Percentiles rank a stretch among this genome's conserved stretches.
Conservation (phyloP, 2,113 vertebrate species). For the Aptenodytes forsteri region DNA sequence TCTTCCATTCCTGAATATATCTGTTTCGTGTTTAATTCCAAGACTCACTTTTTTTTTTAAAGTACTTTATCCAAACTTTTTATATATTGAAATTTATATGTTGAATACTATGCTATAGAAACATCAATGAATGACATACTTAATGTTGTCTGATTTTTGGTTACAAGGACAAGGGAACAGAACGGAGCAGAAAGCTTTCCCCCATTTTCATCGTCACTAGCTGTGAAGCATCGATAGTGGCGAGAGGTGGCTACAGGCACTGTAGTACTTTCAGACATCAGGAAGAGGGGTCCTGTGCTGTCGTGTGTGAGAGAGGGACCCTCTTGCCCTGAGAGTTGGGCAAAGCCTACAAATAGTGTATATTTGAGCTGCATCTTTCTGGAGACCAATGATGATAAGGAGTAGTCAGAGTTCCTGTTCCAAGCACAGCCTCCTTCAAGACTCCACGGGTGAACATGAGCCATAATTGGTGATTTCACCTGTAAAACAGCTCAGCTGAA, state of each 20-base stretch:
- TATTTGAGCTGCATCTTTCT: not conserved
- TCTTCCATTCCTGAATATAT: not conserved
- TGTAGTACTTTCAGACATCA: too few relatives aligned
- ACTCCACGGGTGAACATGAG: not conserved
- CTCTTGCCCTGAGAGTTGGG: not conserved
- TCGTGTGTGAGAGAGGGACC: not conserved
- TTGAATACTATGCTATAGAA: not conserved
- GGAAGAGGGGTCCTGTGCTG: not conserved
- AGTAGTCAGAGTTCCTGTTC: not conserved
- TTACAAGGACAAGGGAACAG: not conserved
- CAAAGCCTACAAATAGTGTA: not conserved
- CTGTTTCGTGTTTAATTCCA: fast-evolving
- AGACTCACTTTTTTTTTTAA: too few relatives aligned
- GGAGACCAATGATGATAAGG: not conserved
- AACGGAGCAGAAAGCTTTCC: not conserved
- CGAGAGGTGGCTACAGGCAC: not conserved
- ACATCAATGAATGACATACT: not conserved
- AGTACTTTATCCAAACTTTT: not conserved
- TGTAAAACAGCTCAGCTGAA: not conserved
- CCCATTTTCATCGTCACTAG: not conserved
- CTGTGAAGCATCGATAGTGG: not conserved
- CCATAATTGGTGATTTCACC: not conserved
- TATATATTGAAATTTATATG: not conserved
- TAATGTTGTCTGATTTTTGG: not conserved
- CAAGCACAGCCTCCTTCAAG: not conserved